These are phyloP conservation scores for Eulemur rufifrons DNA, from an alignment of 2,113 vertebrate species.

Conservation along the genomic window DNA sequence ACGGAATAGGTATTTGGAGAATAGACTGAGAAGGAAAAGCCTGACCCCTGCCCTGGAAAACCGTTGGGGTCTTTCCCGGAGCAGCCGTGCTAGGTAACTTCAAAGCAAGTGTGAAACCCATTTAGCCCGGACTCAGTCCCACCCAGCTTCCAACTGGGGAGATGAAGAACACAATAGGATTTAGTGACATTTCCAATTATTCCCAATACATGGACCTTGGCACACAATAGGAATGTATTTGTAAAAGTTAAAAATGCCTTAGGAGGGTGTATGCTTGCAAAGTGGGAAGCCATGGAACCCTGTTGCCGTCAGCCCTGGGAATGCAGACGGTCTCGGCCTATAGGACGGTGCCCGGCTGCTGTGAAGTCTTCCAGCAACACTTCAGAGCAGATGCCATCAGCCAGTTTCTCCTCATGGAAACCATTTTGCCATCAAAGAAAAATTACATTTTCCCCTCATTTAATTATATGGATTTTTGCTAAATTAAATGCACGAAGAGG, in stretches of 20 bases:
- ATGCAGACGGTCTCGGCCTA: fast-evolving
- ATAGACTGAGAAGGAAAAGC: background rate
- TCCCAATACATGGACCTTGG: background rate
- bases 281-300: background rate
- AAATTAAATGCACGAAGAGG: constrained; percentile 67
- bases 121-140: background rate
- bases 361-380: background rate
- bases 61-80: background rate
- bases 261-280: background rate
- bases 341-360: background rate
- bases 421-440: constrained; percentile 72
- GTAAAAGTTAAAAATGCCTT: background rate
- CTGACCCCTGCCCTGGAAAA: background rate
- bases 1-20: background rate
- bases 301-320: background rate
- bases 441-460: constrained; percentile 42
- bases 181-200: background rate
- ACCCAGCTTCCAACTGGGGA: background rate
- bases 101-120: background rate
- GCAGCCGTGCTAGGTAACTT: background rate
- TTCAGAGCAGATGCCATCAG: background rate
- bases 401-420: constrained; percentile 63
- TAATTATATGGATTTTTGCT: constrained; percentile 65
- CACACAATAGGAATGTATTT: background rate
- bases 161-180: background rate